These are phyloP conservation scores for Saguinus imperator DNA, from an alignment of 2,113 vertebrate genomes.

Conservation along the genomic window DNA sequence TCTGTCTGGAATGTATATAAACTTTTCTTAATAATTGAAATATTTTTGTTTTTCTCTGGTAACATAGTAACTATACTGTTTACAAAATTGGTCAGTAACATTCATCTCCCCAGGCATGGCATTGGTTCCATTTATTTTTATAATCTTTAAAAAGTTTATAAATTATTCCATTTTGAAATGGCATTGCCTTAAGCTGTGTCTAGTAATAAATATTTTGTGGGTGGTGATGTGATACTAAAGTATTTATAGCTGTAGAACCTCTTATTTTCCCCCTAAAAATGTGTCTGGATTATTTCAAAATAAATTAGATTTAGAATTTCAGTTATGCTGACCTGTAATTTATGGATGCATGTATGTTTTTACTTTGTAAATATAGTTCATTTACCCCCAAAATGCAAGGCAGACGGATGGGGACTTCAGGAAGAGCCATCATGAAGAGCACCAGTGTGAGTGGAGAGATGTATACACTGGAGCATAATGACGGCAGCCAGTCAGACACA, in stretches of 20 bases:
- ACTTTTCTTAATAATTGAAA: background rate
- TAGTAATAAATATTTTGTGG: background rate
- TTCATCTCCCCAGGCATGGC: background rate
- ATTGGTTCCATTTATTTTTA: background rate
- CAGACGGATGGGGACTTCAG: conserved; percentile 92
- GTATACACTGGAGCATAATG: conserved; percentile 94
- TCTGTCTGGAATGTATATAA: background rate
- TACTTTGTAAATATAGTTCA: conserved; percentile 88
- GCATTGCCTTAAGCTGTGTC: background rate
- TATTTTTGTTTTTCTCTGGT: background rate
- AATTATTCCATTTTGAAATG: background rate
- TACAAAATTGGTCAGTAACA: background rate
- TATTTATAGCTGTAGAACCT: background rate
- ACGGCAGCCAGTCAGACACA: conserved; percentile 98
- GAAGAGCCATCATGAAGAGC: conserved; percentile 96
- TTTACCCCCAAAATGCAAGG: conserved; percentile 92
- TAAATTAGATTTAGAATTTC: conserved; percentile 52
- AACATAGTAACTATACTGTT: background rate
- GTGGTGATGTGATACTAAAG: background rate
- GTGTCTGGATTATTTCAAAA: conserved; percentile 59
- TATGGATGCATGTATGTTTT: conserved; percentile 87
- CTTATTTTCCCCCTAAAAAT: background rate
- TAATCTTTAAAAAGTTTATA: background rate
- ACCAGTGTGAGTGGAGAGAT: conserved; percentile 97
- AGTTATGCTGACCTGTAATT: conserved; percentile 70